A percentile compares a stretch with the other conserved stretches of the same genome.
These are phyloP conservation scores for Ceyx erithaca DNA, from an alignment of 2,797 vertebrate genomes.

Conservation along the genomic window DNA sequence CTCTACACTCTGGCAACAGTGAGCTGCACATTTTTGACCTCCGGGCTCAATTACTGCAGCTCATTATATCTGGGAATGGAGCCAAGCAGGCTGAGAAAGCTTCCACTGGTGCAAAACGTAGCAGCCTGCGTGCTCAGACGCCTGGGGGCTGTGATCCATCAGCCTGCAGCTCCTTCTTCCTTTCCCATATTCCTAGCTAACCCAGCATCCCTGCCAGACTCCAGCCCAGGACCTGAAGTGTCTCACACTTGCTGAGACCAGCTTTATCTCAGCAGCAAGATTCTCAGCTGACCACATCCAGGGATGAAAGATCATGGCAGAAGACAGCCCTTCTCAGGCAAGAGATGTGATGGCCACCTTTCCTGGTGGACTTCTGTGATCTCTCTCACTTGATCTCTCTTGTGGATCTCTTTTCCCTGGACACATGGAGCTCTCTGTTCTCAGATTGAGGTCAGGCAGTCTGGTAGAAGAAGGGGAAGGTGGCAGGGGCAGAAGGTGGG, in stretches of 20 bases:
- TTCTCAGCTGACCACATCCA: neutral
- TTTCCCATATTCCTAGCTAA: neutral
- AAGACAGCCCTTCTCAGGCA: neutral
- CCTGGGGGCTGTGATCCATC: slow-evolving; percentile 34
- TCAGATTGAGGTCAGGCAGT: neutral
- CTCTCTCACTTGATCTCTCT: neutral
- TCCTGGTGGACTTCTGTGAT: neutral
- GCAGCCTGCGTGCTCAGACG: slow-evolving; percentile 9
- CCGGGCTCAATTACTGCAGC: slow-evolving; percentile 67
- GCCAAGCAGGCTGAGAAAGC: slow-evolving; percentile 66
- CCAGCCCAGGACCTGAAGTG: neutral
- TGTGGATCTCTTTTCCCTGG: neutral
- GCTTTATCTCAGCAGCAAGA: neutral
- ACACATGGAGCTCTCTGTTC: neutral
- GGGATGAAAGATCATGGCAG: neutral
- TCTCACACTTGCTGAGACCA: neutral
- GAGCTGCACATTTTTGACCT: slow-evolving; percentile 54
- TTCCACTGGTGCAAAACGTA: slow-evolving; percentile 54
- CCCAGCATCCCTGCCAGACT: neutral
- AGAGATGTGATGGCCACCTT: accelerated
- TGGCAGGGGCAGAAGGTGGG: neutral
- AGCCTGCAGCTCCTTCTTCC: slow-evolving; percentile 27
- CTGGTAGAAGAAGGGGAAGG: neutral
- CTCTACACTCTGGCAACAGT: slow-evolving; percentile 29
- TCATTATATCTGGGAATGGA: slow-evolving; percentile 68